Evolutionary conservation across 2,113 vertebrate species (phyloP).

Genomic region (Scolopax mira): DNA sequence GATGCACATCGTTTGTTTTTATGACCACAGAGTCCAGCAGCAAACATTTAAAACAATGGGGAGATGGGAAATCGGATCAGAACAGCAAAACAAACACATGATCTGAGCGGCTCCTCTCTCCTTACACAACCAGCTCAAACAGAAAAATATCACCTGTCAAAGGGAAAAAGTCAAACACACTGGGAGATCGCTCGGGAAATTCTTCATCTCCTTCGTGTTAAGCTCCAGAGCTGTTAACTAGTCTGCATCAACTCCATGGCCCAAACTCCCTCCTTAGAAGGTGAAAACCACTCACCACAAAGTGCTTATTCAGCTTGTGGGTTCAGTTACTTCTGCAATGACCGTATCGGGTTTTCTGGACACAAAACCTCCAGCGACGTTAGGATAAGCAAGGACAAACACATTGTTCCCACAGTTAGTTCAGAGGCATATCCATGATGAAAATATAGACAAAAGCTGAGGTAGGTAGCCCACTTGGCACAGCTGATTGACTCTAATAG

Average conservation of each 20-base stretch:
- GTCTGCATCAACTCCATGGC: neutral
- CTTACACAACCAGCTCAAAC: neutral
- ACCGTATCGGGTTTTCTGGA: neutral
- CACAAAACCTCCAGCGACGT: neutral
- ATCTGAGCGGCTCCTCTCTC: neutral
- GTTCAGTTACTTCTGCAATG: neutral
- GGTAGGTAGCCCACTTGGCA: constrained; percentile 69
- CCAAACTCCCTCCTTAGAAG: neutral
- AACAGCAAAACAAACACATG: neutral
- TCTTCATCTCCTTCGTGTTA: neutral
- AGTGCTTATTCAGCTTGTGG: neutral
- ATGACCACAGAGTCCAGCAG: neutral
- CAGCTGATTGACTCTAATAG: constrained; percentile 78
- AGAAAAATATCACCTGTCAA: neutral
- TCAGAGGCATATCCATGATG: constrained; percentile 44
- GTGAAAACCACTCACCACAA: neutral
- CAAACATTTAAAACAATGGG: neutral
- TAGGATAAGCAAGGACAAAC: constrained; percentile 16
- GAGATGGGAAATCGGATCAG: neutral
- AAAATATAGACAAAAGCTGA: constrained; percentile 69
- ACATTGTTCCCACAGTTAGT: neutral
- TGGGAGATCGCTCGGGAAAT: neutral
- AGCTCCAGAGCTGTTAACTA: neutral
- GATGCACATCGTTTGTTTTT: neutral
- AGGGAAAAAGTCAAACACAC: neutral